A percentile compares a stretch with the other conserved stretches of the same genome.
Evolutionary conservation across 37 sponge, comb jelly and placozoan species (phyloP).

Genomic region (Cliona cf. orientalis): DNA sequence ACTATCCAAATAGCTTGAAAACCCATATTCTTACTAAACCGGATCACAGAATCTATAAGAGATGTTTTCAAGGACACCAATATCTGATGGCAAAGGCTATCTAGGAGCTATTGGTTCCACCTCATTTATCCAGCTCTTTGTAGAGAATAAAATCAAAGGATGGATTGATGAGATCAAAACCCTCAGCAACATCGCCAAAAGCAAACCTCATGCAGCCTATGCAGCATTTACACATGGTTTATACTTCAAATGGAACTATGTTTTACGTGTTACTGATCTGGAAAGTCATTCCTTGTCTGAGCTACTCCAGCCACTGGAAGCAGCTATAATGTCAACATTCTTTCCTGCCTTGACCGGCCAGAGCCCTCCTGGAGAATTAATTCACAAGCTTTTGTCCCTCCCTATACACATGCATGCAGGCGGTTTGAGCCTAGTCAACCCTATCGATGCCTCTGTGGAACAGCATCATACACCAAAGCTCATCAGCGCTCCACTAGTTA

Average conservation of each 20-base stretch:
- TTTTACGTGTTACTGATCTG: background rate
- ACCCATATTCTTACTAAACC: too few species aligned
- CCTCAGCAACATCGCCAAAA: background rate
- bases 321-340: background rate
- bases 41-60: too few species aligned
- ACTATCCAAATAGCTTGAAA: too few species aligned
- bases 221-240: background rate
- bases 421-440: slow-evolving; percentile 34
- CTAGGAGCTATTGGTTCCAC: background rate
- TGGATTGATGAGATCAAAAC: background rate
- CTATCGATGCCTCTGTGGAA: background rate
- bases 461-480: slow-evolving; percentile 17
- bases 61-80: too few species aligned
- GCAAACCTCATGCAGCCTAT: too few species aligned
- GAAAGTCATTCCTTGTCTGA: background rate
- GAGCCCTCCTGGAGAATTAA: background rate
- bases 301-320: slow-evolving; percentile 14
- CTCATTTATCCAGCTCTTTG: background rate
- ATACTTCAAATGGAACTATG: background rate
- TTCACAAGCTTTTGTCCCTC: slow-evolving; percentile 19
- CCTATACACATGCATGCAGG: slow-evolving; percentile 29
- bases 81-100: background rate
- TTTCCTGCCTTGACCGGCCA: slow-evolving; percentile 28
- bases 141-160: background rate
- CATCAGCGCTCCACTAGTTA: slow-evolving; percentile 10